Conservation (phyloP, 2,797 vertebrate species). For the Lindbergichthys nudifrons region DNA sequence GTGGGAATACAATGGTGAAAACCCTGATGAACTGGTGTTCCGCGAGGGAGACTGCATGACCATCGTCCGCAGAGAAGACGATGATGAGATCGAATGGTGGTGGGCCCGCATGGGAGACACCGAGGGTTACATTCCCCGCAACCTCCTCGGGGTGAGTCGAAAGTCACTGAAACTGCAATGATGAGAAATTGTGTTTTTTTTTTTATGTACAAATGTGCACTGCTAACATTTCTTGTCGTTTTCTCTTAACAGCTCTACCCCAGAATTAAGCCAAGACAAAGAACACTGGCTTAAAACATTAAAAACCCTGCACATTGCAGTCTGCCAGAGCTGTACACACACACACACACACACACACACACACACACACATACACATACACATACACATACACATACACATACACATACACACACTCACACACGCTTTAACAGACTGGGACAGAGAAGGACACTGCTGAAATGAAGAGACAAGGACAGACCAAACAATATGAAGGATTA, state of each 20-base stretch:
- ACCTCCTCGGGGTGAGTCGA: slow-evolving; percentile 92
- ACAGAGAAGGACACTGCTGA: slow-evolving; percentile 43
- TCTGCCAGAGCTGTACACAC: slow-evolving; percentile 35
- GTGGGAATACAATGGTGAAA: slow-evolving; percentile 91
- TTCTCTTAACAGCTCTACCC: slow-evolving; percentile 89
- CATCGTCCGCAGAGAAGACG: slow-evolving; percentile 90
- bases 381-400: slow-evolving; percentile 9
- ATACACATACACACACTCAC: slow-evolving; percentile 9
- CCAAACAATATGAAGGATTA: slow-evolving; percentile 79
- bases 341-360: background rate
- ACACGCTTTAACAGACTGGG: slow-evolving; percentile 62
- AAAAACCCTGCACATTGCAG: slow-evolving; percentile 51
- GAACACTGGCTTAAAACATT: slow-evolving; percentile 89
- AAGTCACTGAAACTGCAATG: background rate
- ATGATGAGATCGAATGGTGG: slow-evolving; percentile 97
- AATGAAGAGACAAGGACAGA: slow-evolving; percentile 66
- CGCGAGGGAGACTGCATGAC: slow-evolving; percentile 96
- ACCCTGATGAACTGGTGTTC: slow-evolving; percentile 90
- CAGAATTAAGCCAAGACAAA: slow-evolving; percentile 94
- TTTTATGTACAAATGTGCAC: background rate
- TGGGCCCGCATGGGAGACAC: slow-evolving; percentile 90
- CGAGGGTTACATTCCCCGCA: slow-evolving; percentile 94
- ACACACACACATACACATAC: slow-evolving; percentile 17
- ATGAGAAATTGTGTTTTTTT: background rate
- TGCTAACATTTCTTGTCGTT: slow-evolving; percentile 45